phyloP scores from a whole-genome alignment of 2,888 invertebrate species.

The Bombylius discolor region DNA sequence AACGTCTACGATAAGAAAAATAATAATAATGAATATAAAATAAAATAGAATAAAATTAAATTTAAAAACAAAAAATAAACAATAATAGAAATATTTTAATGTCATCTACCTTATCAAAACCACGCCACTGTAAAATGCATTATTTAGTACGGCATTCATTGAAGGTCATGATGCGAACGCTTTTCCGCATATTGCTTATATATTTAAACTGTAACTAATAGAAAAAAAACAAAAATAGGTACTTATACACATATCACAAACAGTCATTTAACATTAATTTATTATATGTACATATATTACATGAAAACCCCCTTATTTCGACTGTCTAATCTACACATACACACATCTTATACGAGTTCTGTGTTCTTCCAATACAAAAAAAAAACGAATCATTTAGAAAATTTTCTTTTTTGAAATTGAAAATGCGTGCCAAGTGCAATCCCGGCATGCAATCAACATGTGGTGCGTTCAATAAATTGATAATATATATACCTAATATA shows the following conservation, averaged over 20 bases:
- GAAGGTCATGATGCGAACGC: not conserved
- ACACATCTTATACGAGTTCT: too few species aligned
- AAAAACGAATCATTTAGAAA: too few species aligned
- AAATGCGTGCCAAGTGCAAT: slow-evolving; percentile 19
- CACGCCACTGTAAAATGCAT: not conserved
- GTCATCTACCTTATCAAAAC: not conserved
- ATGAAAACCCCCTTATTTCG: too few species aligned
- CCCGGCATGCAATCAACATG: slow-evolving; percentile 11
- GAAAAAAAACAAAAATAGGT: not conserved
- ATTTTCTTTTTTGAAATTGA: not conserved
- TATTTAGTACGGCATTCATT: not conserved
- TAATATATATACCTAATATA: not conserved
- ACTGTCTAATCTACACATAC: too few species aligned
- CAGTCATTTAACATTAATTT: too few species aligned
- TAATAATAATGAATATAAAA: too few species aligned
- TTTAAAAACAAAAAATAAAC: too few species aligned
- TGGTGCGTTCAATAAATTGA: slow-evolving; percentile 13
- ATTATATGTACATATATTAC: too few species aligned
- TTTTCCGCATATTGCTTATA: not conserved
- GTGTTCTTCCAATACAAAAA: too few species aligned
- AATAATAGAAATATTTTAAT: not conserved
- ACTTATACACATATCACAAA: too few species aligned
- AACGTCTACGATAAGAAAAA: too few species aligned
- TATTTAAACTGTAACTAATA: not conserved
- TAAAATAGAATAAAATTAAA: too few species aligned